These are phyloP conservation scores for Ctenodactylus gundi DNA, from an alignment of 2,113 vertebrate genomes.

Conservation along the genomic window DNA sequence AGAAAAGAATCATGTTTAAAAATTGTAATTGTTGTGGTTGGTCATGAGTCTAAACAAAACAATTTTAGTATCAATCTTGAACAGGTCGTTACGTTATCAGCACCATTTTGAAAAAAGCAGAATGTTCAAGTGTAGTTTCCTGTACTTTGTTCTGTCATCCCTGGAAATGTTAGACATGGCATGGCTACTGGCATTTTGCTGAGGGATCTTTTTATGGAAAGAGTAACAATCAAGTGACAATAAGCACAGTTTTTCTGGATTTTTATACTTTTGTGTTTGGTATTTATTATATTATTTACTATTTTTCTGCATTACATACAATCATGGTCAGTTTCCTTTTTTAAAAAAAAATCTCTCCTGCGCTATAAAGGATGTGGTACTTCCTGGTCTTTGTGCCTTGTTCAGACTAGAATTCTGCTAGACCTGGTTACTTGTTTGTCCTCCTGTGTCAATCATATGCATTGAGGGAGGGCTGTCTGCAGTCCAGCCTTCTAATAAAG, in stretches of 20 bases:
- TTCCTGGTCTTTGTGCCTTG: background rate
- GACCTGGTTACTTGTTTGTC: background rate
- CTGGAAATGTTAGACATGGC: background rate
- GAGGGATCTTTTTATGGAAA: background rate
- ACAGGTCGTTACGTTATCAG: background rate
- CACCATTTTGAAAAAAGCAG: background rate
- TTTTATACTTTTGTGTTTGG: background rate
- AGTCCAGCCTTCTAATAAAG: background rate
- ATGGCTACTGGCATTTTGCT: background rate
- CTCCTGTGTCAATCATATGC: background rate
- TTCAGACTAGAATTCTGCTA: background rate
- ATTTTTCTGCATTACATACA: background rate
- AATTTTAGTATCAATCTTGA: background rate
- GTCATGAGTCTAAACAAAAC: background rate
- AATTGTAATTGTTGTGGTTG: background rate
- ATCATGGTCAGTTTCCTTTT: background rate
- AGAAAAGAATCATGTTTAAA: background rate
- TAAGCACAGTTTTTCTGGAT: background rate
- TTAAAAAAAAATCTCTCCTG: too few species aligned
- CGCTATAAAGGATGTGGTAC: background rate
- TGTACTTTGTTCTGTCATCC: background rate
- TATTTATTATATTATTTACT: slow-evolving; percentile 2
- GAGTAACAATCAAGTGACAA: background rate
- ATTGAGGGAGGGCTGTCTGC: background rate
- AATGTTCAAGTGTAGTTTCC: background rate